Base-by-base conservation (phyloP, 2,113 vertebrate genomes). In the Coregonus clupeaformis region DNA sequence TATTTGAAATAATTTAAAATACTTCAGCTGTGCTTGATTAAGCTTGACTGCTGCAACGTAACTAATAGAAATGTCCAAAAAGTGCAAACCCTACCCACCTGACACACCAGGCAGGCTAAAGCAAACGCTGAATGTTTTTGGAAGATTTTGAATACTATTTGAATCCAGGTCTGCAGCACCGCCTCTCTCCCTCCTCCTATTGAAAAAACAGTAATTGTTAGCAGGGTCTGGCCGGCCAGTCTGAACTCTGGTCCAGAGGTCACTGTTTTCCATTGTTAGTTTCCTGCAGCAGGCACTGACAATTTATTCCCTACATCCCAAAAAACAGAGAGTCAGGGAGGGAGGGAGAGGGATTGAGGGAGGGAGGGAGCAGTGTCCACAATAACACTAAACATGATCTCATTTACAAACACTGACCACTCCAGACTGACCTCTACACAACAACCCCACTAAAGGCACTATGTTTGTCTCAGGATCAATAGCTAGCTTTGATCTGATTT, bases 251-350 rank as follows among this genome's bases (percentile, higher is more conserved):
- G 42, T 25, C 27, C 55, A 4, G 9, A 25, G 66, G 71, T 74
- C 71, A 49, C 11, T 1, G 73, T 59, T 71, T 75, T 74, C 72
- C 72, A 68, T 25, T 72, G 65, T n/a, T 24, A 16, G 69, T 6
- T 76, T 76, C 76, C 73, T 75, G 32, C 30, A 63, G 20, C 22
- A 73, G 47, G 73, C 29, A 29, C 6, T 11, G 70, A 27, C 65
- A 55, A 55, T 62, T 66, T 60, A 64, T 29, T 30, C 47, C 14
- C 66, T 27, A 65, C 47, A 59, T 72, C 70, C 74, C 55, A 69
- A 59, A 80, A 76, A 66, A 73, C 45, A 52, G 20, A 6, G 55
- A 22, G 20, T 0, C 2, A 7, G 55, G 5, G 16, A 22, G 55
- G 2, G 20, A 22, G 5, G 1, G 57, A 0, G n/a, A 22, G 57